Base-by-base conservation (phyloP, 2,888 invertebrate species). In the Amblyjoppa proteus region DNA sequence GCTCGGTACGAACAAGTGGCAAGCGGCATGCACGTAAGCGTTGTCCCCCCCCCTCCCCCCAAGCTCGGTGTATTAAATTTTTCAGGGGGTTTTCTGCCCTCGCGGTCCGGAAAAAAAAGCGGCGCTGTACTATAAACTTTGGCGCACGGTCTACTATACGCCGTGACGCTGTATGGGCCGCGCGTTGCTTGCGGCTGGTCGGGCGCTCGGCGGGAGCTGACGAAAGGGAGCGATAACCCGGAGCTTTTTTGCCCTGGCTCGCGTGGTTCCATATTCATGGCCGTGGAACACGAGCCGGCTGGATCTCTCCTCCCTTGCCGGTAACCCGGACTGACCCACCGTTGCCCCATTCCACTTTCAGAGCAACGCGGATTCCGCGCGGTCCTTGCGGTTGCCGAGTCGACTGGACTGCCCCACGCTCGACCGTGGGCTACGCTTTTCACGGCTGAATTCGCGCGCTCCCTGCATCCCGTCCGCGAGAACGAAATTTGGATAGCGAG, bases 181-280 rank as follows among this genome's bases (percentile, higher is more conserved):
- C 49, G 74, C 58, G 41, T 58, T 69, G 25, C 41, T 25, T 20
- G 53, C 41, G 45, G 45, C 31, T n/a, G 25, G 61, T 70, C 75
- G 70, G 53, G 51, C 61, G 53, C 58, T 16, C 9, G 9, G 9
- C 68, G 71, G 56, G 64, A 34, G 11, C 77, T 69, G 74, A 73
- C 82, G 85, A 80, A 76, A 79, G 78, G 64, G 71, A 81, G 68
- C 82, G 85, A 85, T 85, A 85, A 74, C 81, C 51, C 81, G 69
- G 71, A n/a, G 53, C 80, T 83, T 68, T 80, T 75, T 83, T 64
- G 51, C 61, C 20, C 56, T 51, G 45, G 38, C 45, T 31, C 38
- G 61, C 53, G 69, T 71, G 58, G 71, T 85, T 85, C 83, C 82
- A 80, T 80, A 85, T 85, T 85, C 85, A 85, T 85, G 75, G 83